phyloP scores from a whole-genome alignment of 1,140 invertebrate species.

The Ladona fulva region DNA sequence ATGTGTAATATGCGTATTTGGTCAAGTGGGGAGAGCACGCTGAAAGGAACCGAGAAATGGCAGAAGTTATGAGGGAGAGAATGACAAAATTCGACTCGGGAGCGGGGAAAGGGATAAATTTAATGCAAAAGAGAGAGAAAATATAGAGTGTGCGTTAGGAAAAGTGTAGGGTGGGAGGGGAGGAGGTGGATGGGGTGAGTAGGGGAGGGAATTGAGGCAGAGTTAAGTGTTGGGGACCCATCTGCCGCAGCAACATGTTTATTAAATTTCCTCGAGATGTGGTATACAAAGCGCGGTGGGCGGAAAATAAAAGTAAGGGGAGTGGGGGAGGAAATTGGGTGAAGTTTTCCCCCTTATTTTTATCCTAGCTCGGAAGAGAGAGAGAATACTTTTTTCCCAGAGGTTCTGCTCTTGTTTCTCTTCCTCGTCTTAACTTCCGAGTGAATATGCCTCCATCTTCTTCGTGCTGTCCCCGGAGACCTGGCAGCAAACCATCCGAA shows the following conservation, averaged over 20 bases:
- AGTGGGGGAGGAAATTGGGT: background rate
- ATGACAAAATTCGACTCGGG: no score
- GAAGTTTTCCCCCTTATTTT: background rate
- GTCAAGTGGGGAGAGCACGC: no score
- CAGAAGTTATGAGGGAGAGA: no score
- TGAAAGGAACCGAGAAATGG: no score
- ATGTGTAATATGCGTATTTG: no score
- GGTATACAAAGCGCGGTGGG: background rate
- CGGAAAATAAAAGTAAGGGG: background rate
- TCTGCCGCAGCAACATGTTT: slow-evolving; percentile 3
- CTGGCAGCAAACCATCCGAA: background rate
- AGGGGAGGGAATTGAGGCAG: background rate
- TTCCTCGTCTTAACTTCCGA: background rate
- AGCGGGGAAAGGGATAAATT: no score
- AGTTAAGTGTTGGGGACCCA: slow-evolving; percentile 7
- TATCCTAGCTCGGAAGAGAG: background rate
- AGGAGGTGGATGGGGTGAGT: background rate
- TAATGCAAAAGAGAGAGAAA: background rate
- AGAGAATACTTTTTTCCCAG: background rate
- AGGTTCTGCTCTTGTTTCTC: background rate
- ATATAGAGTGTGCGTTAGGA: background rate
- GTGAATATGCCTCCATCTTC: background rate
- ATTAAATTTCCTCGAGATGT: slow-evolving; percentile 2
- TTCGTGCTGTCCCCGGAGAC: background rate
- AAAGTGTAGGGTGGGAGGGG: background rate